phyloP scores from a whole-genome alignment of 2,113 vertebrate genomes.

The Anolis sagrei region DNA sequence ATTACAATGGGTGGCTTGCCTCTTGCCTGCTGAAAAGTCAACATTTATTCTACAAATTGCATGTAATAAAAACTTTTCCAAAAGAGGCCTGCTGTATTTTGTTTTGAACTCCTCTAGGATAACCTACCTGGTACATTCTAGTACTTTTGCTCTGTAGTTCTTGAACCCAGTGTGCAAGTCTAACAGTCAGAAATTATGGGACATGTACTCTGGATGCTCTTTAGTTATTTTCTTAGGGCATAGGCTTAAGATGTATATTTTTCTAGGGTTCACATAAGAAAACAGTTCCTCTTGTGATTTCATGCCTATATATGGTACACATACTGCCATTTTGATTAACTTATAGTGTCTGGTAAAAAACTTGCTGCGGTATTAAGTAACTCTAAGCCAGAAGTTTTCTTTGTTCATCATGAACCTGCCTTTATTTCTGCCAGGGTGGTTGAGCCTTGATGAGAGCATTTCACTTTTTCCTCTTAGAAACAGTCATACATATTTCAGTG shows the following conservation, averaged over 20 bases:
- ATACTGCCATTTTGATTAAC: neutral
- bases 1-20: neutral
- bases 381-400: neutral
- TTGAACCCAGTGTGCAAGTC: neutral
- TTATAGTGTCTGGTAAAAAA: neutral
- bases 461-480: constrained; percentile 25
- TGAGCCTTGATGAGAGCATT: neutral
- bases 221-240: too few relatives aligned
- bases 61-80: neutral
- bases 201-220: too few relatives aligned
- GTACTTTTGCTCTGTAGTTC: neutral
- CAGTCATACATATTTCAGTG: neutral
- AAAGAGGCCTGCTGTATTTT: neutral
- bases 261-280: neutral
- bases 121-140: neutral
- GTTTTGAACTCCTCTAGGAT: too few relatives aligned
- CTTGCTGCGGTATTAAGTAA: neutral
- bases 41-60: neutral
- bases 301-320: neutral
- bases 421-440: neutral
- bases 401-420: neutral
- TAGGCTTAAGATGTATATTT: neutral
- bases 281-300: neutral
- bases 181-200: neutral
- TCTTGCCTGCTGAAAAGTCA: neutral